A percentile compares a stretch with the other conserved stretches of the same genome.
These are phyloP conservation scores for Lepus europaeus DNA, from an alignment of 2,113 vertebrate genomes.

Conservation along the genomic window DNA sequence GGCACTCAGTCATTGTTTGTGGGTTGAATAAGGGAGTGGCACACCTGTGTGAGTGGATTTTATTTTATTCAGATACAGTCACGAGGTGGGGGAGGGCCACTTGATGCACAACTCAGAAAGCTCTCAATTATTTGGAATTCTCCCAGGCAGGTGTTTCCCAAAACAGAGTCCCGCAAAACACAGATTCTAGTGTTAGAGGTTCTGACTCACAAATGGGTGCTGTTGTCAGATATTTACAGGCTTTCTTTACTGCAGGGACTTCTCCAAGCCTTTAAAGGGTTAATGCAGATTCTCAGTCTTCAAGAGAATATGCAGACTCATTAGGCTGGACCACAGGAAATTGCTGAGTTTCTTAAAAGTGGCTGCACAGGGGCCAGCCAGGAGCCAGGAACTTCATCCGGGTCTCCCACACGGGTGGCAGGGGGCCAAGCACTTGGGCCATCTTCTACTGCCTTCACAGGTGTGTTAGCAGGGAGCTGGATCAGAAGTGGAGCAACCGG, in stretches of 20 bases:
- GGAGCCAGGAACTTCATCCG: no score
- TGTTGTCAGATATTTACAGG: neutral
- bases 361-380: no score
- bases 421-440: no score
- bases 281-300: neutral
- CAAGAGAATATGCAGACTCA: neutral
- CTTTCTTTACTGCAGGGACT: neutral
- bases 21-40: neutral
- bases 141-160: neutral
- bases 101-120: neutral
- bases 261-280: neutral
- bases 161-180: neutral
- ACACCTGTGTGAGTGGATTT: neutral
- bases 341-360: neutral
- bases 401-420: no score
- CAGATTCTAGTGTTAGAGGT: neutral
- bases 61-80: neutral
- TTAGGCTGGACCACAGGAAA: neutral
- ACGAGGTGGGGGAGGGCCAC: neutral
- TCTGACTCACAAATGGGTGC: neutral
- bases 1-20: neutral
- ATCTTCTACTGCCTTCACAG: no score
- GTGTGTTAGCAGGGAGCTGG: no score
- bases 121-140: constrained; percentile 35
- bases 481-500: no score